Conservation (phyloP, 2,797 vertebrate species). For the Eleutherodactylus coqui region DNA sequence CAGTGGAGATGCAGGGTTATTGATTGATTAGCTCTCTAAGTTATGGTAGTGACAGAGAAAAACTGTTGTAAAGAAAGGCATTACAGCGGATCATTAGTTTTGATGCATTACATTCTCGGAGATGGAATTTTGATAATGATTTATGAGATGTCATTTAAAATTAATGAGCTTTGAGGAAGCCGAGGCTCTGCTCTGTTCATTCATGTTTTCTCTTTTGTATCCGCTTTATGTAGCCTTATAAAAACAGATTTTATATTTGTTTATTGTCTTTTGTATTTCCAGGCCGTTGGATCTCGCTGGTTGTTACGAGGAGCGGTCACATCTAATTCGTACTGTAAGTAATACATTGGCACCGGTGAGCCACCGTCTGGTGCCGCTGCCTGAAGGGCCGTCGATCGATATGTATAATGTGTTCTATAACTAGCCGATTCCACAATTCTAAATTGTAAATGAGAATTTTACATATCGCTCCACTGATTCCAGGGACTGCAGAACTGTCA, state of each 20-base stretch:
- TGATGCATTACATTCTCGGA: constrained; percentile 17
- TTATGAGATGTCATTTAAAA: constrained; percentile 14
- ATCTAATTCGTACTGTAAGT: background rate
- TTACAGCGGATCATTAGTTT: constrained; percentile 23
- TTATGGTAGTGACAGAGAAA: constrained; percentile 17
- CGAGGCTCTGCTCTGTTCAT: background rate
- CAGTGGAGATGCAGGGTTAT: constrained; percentile 12
- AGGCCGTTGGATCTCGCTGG: background rate
- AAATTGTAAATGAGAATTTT: constrained; percentile 17
- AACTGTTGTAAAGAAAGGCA: background rate
- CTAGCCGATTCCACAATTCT: background rate
- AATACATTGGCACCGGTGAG: constrained; percentile 21
- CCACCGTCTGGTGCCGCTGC: background rate
- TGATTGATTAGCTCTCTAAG: constrained; percentile 15
- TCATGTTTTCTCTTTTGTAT: background rate
- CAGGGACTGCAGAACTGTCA: background rate
- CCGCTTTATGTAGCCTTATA: background rate
- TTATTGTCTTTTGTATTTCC: background rate
- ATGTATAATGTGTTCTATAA: background rate
- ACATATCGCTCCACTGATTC: background rate
- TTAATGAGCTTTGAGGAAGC: background rate
- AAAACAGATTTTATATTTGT: background rate
- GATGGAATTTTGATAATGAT: constrained; percentile 26
- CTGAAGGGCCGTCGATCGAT: background rate
- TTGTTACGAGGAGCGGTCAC: background rate